These are phyloP conservation scores for Schizaphis graminum DNA, from an alignment of 2,888 invertebrate species.

Conservation along the genomic window DNA sequence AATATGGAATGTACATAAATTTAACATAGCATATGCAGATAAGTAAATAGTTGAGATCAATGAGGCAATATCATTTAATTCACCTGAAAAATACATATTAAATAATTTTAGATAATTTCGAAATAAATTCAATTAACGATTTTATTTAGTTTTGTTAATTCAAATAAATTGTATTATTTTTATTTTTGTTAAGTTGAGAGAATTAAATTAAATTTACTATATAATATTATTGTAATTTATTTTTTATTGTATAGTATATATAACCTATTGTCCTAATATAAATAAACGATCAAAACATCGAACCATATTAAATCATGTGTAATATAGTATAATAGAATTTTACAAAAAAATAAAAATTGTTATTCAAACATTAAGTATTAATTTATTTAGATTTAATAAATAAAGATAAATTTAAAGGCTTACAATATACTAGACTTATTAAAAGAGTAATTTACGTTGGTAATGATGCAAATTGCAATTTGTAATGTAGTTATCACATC, in stretches of 20 bases:
- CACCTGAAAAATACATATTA: slow-evolving; percentile 75
- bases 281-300: background rate
- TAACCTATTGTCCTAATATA: background rate
- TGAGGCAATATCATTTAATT: slow-evolving; percentile 90
- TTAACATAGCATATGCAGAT: slow-evolving; percentile 95
- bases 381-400: background rate
- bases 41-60: slow-evolving; percentile 96
- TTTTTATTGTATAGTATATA: background rate
- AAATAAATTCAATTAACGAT: background rate
- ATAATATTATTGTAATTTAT: too few species aligned
- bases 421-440: background rate
- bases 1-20: slow-evolving; percentile 96
- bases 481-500: background rate
- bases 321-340: background rate
- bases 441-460: background rate
- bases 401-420: background rate
- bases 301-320: background rate
- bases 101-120: background rate
- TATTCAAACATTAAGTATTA: background rate
- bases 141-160: background rate
- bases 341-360: background rate
- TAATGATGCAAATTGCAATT: background rate
- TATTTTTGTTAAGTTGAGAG: background rate
- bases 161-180: background rate
- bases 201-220: background rate